Evolutionary conservation across 1,140 invertebrate species (phyloP).

Genomic region (Neodiprion lecontei): DNA sequence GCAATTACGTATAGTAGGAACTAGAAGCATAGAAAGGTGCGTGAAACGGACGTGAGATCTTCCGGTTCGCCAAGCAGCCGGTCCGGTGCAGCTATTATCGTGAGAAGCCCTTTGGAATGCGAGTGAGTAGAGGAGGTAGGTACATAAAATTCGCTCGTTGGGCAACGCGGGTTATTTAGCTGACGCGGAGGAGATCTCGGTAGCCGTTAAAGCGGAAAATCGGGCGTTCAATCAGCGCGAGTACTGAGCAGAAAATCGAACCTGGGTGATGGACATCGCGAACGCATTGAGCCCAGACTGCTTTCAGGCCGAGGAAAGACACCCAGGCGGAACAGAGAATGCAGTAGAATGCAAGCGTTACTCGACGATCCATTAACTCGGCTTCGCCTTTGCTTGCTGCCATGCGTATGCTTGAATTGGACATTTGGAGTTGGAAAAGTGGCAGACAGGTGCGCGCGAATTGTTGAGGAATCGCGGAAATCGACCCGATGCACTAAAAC

Average conservation of each 20-base stretch:
- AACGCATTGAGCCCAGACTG: too few relatives aligned
- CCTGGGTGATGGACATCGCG: background rate
- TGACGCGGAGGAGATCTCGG: background rate
- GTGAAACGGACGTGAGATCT: constrained; percentile 2
- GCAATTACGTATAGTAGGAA: too few relatives aligned
- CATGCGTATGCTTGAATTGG: too few relatives aligned
- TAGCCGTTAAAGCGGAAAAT: background rate
- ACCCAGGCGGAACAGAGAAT: constrained; percentile 1
- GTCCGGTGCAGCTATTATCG: background rate
- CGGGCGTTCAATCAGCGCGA: background rate
- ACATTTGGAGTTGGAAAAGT: too few relatives aligned
- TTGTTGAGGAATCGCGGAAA: too few relatives aligned
- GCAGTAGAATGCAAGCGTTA: background rate
- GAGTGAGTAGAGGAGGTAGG: background rate
- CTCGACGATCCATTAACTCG: too few relatives aligned
- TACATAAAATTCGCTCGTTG: constrained; percentile 7
- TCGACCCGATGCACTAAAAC: background rate
- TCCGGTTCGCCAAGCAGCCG: background rate
- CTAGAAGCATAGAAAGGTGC: background rate
- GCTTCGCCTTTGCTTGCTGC: too few relatives aligned
- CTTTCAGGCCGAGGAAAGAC: too few relatives aligned
- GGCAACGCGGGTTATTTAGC: background rate
- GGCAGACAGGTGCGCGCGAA: too few relatives aligned
- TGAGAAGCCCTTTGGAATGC: background rate
- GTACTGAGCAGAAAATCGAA: background rate